These are phyloP conservation scores for Carettochelys insculpta DNA, from an alignment of 2,113 vertebrate genomes.

Conservation along the genomic window DNA sequence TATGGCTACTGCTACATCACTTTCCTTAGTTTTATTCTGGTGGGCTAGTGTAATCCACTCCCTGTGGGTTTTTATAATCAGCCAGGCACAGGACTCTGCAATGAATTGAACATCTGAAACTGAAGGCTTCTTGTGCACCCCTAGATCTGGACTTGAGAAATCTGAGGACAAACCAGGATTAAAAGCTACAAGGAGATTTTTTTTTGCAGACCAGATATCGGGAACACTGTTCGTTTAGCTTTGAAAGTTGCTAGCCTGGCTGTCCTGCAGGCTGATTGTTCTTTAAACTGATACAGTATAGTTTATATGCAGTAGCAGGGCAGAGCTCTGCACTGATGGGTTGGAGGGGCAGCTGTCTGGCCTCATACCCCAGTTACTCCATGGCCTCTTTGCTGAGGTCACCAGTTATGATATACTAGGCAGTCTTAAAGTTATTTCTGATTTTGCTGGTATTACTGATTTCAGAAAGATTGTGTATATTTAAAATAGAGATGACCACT, in stretches of 20 bases:
- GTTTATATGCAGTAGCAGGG: not conserved
- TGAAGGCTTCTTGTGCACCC: constrained; percentile 10
- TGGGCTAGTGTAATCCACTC: constrained; percentile 50
- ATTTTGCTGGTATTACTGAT: not conserved
- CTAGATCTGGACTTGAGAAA: not conserved
- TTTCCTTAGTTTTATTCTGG: constrained; percentile 57
- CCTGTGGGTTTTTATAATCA: constrained; percentile 13
- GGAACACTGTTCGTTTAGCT: not conserved
- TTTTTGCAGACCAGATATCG: not conserved
- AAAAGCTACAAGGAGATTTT: not conserved
- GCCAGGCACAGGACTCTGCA: not conserved
- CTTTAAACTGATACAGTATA: not conserved
- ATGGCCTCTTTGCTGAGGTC: not conserved
- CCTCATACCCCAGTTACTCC: not conserved
- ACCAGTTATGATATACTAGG: not conserved
- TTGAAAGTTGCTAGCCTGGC: not conserved
- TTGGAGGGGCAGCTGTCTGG: not conserved
- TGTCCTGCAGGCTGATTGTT: not conserved
- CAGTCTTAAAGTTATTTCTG: accelerated
- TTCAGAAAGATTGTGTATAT: not conserved
- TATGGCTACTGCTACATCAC: constrained; percentile 24
- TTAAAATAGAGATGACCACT: not conserved
- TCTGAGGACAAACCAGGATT: not conserved
- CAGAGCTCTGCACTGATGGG: not conserved
- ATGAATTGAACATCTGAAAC: not conserved